These are phyloP conservation scores for Diorhabda elongata DNA, from an alignment of 1,140 invertebrate species.

Conservation along the genomic window DNA sequence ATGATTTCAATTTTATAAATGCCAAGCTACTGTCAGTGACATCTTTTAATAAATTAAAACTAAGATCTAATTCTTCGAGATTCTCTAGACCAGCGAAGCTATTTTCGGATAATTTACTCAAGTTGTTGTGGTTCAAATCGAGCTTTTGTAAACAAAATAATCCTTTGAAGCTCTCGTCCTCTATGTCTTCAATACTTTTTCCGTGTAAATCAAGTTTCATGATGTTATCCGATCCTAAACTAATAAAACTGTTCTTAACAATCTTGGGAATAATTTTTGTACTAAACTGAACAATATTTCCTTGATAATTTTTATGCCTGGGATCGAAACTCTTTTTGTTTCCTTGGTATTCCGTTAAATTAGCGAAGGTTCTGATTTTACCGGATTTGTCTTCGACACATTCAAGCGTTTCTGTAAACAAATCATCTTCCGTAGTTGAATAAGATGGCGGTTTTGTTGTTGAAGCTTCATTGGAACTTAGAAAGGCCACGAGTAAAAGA, in stretches of 20 bases:
- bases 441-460: too few relatives aligned
- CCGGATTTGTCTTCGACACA: slow-evolving; percentile 7
- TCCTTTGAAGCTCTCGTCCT: slow-evolving; percentile 19
- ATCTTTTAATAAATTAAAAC: slow-evolving; percentile 8
- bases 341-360: slow-evolving; percentile 19
- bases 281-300: slow-evolving; percentile 22
- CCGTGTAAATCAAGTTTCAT: slow-evolving; percentile 20
- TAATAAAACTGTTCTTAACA: slow-evolving; percentile 23
- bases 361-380: slow-evolving; percentile 17
- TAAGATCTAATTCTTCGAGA: slow-evolving; percentile 21
- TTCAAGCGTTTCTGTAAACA: not conserved
- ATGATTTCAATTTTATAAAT: slow-evolving; percentile 6
- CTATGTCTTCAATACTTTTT: slow-evolving; percentile 20
- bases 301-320: slow-evolving; percentile 6
- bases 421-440: too few relatives aligned
- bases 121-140: slow-evolving; percentile 21
- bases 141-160: slow-evolving; percentile 23
- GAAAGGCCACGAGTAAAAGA: too few relatives aligned
- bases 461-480: too few relatives aligned
- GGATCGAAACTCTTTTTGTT: slow-evolving; percentile 17
- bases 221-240: slow-evolving; percentile 19
- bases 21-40: slow-evolving; percentile 1
- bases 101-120: slow-evolving; percentile 18
- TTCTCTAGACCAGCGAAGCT: slow-evolving; percentile 18
- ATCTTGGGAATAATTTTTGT: slow-evolving; percentile 15